Percentiles rank a stretch among this genome's conserved stretches.
phyloP scores from a whole-genome alignment of 2,888 invertebrate genomes.

The Erannis defoliaria region DNA sequence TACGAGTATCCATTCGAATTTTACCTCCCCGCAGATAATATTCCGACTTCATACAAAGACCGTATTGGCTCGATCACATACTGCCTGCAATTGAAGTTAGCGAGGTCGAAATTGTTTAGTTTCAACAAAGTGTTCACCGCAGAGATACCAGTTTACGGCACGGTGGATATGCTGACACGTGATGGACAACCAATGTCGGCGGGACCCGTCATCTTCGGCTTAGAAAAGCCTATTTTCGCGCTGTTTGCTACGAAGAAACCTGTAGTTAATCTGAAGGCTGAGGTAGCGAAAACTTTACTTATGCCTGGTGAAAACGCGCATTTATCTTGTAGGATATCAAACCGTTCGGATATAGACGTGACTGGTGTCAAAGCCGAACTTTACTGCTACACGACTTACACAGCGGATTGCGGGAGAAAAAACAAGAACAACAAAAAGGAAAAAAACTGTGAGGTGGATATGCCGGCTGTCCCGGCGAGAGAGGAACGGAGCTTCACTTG shows the following conservation, averaged over 20 bases:
- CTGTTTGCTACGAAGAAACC: slow-evolving; percentile 20
- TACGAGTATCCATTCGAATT: slow-evolving; percentile 43
- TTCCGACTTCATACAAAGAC: slow-evolving; percentile 37
- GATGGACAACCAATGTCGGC: neutral
- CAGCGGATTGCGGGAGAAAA: slow-evolving; percentile 30
- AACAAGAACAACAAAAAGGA: neutral
- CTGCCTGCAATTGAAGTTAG: slow-evolving; percentile 30
- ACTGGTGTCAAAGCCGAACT: slow-evolving; percentile 26
- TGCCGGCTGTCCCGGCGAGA: neutral
- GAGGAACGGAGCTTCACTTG: slow-evolving; percentile 6
- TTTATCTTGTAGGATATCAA: slow-evolving; percentile 22
- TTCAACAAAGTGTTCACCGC: slow-evolving; percentile 29
- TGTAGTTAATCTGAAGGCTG: slow-evolving; percentile 35
- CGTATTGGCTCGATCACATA: slow-evolving; percentile 31
- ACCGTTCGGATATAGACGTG: slow-evolving; percentile 28
- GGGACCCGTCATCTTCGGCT: slow-evolving; percentile 36
- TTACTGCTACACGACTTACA: slow-evolving; percentile 31
- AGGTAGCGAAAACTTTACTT: slow-evolving; percentile 25
- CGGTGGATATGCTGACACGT: slow-evolving; percentile 1
- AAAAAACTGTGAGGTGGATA: slow-evolving; percentile 12
- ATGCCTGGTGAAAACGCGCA: slow-evolving; percentile 36
- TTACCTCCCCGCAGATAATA: slow-evolving; percentile 30
- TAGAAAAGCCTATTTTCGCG: slow-evolving; percentile 35
- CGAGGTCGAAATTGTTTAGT: slow-evolving; percentile 32
- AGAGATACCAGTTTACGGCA: slow-evolving; percentile 36